These are phyloP conservation scores for Megaceryle alcyon DNA, from an alignment of 2,797 vertebrate genomes.

Conservation along the genomic window DNA sequence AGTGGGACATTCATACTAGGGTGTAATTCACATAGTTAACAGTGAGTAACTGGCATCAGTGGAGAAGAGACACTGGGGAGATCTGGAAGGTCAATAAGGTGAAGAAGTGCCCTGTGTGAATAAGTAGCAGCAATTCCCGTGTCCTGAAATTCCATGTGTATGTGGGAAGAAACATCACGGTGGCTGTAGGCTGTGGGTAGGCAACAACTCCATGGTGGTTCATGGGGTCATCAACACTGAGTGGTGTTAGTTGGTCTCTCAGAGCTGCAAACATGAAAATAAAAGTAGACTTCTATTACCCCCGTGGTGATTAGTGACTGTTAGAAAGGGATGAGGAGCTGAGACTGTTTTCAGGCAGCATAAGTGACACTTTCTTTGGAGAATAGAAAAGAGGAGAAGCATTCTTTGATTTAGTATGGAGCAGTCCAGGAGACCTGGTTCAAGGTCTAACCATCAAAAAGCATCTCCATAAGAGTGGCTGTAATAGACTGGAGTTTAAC, in stretches of 20 bases:
- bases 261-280: neutral
- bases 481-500: neutral
- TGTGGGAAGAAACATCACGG: neutral
- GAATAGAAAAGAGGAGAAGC: neutral
- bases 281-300: neutral
- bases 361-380: neutral
- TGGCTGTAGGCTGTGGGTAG: fast-evolving
- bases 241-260: neutral
- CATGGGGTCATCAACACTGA: neutral
- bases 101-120: neutral
- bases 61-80: neutral
- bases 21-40: neutral
- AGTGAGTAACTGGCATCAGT: neutral
- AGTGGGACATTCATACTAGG: neutral
- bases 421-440: neutral
- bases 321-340: neutral
- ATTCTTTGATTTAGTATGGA: constrained; percentile 7
- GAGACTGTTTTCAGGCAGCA: neutral
- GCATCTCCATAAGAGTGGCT: neutral
- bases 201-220: fast-evolving
- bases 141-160: fast-evolving
- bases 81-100: neutral
- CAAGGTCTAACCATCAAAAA: constrained; percentile 20
- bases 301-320: neutral
- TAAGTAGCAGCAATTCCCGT: neutral